phyloP scores from a whole-genome alignment of 2,113 vertebrate species.

The Pteruthius melanotis region DNA sequence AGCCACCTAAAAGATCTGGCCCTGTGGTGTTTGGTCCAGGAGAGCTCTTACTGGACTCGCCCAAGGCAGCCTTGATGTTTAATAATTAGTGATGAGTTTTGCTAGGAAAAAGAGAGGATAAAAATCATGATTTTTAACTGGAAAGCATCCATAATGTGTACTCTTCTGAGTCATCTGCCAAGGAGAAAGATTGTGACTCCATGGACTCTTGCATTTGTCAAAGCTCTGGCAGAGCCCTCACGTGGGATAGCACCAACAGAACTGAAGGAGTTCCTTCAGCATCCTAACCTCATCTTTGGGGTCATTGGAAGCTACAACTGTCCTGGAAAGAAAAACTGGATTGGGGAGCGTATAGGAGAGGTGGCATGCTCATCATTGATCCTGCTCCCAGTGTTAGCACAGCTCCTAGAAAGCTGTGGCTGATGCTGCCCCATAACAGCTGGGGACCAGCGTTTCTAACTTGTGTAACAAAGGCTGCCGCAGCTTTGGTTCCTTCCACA shows the following conservation, averaged over 20 bases:
- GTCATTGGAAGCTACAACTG: not conserved
- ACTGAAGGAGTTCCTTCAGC: not conserved
- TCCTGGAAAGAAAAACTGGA: not conserved
- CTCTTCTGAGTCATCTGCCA: accelerated
- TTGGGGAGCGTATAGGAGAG: not conserved
- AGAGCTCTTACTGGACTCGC: not conserved
- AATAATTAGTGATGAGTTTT: not conserved
- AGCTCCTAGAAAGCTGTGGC: not conserved
- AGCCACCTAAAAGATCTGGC: not conserved
- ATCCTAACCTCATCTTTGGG: not conserved
- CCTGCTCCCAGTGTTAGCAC: not conserved
- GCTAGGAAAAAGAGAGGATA: not conserved
- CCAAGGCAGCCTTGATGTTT: not conserved
- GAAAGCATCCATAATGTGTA: accelerated
- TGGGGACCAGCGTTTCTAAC: not conserved
- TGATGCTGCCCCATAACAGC: not conserved
- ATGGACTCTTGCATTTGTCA: accelerated
- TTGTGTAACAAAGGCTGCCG: not conserved
- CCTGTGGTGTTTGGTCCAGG: not conserved
- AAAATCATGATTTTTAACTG: not conserved
- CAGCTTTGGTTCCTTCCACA: not conserved
- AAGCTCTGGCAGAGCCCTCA: not conserved
- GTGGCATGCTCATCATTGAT: accelerated
- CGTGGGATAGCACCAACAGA: accelerated
- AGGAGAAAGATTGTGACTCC: not conserved